Evolutionary conservation across 2,888 invertebrate genomes (phyloP).

Genomic region (Xestia c-nigrum): DNA sequence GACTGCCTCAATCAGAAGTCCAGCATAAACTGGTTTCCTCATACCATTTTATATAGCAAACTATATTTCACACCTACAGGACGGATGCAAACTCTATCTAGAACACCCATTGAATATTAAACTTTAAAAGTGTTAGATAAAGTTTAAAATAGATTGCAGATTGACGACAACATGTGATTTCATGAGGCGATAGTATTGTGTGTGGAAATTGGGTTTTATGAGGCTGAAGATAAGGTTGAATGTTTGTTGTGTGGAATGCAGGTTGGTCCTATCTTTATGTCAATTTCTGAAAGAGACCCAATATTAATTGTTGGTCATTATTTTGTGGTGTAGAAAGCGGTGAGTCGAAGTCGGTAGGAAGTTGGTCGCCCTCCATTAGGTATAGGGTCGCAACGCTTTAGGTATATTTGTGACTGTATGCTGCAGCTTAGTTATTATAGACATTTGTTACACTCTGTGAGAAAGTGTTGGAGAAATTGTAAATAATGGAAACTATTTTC

Average conservation of each 20-base stretch:
- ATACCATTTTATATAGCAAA: slow-evolving; percentile 58
- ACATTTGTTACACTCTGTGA: slow-evolving; percentile 56
- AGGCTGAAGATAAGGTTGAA: slow-evolving; percentile 38
- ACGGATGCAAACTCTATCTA: slow-evolving; percentile 59
- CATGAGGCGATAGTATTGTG: slow-evolving; percentile 26
- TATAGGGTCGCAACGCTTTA: slow-evolving; percentile 70
- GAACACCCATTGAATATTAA: slow-evolving; percentile 52
- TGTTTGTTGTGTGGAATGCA: slow-evolving; percentile 28
- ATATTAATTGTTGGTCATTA: slow-evolving; percentile 86
- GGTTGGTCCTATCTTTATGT: slow-evolving; percentile 59
- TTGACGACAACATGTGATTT: slow-evolving; percentile 55
- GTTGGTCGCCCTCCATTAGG: slow-evolving; percentile 77
- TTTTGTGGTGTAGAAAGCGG: slow-evolving; percentile 84
- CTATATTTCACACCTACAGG: slow-evolving; percentile 65
- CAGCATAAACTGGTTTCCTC: slow-evolving; percentile 55
- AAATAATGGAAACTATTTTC: slow-evolving; percentile 60
- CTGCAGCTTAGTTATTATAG: slow-evolving; percentile 49
- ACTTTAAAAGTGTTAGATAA: slow-evolving; percentile 46
- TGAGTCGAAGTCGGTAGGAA: slow-evolving; percentile 78
- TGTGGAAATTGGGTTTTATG: slow-evolving; percentile 47
- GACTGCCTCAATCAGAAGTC: slow-evolving; percentile 38
- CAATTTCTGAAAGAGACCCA: slow-evolving; percentile 64
- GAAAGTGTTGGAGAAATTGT: slow-evolving; percentile 56
- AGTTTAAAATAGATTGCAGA: slow-evolving; percentile 49
- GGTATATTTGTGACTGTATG: slow-evolving; percentile 56